Conservation (phyloP, 2,113 vertebrate species). For the Amazona guildingii region DNA sequence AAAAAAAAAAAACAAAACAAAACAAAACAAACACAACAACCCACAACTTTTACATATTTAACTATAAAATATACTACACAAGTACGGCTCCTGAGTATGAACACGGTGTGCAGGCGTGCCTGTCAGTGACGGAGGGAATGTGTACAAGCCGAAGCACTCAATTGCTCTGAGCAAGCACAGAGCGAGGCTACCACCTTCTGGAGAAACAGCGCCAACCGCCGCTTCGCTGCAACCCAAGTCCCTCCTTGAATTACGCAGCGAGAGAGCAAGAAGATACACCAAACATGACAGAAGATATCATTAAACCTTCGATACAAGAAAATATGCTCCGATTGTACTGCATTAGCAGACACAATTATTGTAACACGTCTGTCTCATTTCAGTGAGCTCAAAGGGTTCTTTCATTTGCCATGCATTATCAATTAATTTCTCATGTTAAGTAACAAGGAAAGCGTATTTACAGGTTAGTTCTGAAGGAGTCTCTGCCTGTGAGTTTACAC, state of each 20-base stretch:
- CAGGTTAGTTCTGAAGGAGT: background rate
- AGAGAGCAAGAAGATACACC: background rate
- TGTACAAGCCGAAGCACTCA: background rate
- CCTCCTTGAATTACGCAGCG: accelerated
- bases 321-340: accelerated
- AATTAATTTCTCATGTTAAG: background rate
- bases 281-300: accelerated
- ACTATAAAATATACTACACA: background rate
- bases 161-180: slow-evolving; percentile 15
- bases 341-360: background rate
- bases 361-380: background rate
- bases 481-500: background rate
- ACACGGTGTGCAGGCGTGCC: background rate
- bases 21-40: no score
- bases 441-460: background rate
- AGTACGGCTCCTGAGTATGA: background rate
- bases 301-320: accelerated
- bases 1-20: background rate
- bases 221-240: accelerated
- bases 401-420: background rate
- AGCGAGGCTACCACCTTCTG: slow-evolving; percentile 78
- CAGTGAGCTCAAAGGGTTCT: background rate
- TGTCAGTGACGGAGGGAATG: background rate
- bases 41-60: background rate
- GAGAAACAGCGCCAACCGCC: background rate